Base-by-base conservation (phyloP, 2,113 vertebrate genomes). In the Triplophysa tibetana region DNA sequence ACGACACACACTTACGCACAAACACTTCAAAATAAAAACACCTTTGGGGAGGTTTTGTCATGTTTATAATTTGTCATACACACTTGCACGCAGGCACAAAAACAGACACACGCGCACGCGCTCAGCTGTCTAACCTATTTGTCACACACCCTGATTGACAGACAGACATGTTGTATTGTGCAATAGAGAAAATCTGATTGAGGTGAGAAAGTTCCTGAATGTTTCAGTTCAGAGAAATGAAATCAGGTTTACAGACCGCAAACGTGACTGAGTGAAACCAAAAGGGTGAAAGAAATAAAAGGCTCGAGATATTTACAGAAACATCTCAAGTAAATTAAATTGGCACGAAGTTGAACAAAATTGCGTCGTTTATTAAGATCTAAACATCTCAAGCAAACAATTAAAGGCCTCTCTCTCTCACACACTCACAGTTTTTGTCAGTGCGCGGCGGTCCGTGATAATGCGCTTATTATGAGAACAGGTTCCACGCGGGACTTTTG, bases 391-490 rank as follows among this genome's bases (percentile, higher is more conserved):
- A 58, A 60, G 33, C 52, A 60, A 73, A 60, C 70, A 60, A 41
- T 73, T 73, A 23, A 73, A 73, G 54, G 38, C 1, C 21, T 33
- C 73, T 45, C 33, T 19, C 17, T 69, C 8, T 61, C 58, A 26
- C 70, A 21, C 56, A 43, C 56, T 92, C 90, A 88, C 91, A 90
- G 91, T 94, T 95, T 95, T 98, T 98, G 96, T 98, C 93, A 92
- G 91, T 93, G 95, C 90, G 92, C 95, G 95, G 90, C 95, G 95
- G 95, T 91, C 95, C 95, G 95, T 94, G 93, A 95, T 98, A 98
- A 98, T 95, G 93, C 93, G 96, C 92, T 96, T 94, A 98, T 98
- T 97, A 96, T 97, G 91, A 90, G 95, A 96, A 95, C 96, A 97
- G 96, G 95, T 98, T 96, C 95, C 93, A 93, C 94, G 94, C 94